phyloP scores from a whole-genome alignment of 2,888 invertebrate genomes.

The Eumacrocentrus americanus region DNA sequence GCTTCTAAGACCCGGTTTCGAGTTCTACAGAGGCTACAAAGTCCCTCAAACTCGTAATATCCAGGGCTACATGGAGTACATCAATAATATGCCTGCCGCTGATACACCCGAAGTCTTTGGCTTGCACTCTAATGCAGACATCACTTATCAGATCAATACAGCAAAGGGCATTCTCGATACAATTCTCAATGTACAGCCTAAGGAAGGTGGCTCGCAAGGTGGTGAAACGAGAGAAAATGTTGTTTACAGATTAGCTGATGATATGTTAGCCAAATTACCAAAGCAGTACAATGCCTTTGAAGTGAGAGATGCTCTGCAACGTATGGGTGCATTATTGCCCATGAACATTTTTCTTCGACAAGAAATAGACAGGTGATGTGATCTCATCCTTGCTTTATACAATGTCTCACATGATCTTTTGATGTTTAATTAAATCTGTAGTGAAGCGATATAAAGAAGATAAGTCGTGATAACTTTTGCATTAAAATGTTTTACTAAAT shows the following conservation, averaged over 20 bases:
- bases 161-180: constrained; percentile 93
- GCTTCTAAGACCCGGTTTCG: constrained; percentile 84
- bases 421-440: too few relatives aligned
- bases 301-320: constrained; percentile 84
- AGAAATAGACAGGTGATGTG: constrained; percentile 69
- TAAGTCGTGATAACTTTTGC: too few relatives aligned
- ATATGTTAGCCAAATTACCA: constrained; percentile 89
- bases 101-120: constrained; percentile 97
- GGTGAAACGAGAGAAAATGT: constrained; percentile 93
- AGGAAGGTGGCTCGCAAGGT: constrained; percentile 88
- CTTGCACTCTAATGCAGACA: constrained; percentile 95
- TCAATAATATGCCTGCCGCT: constrained; percentile 80
- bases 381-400: too few relatives aligned
- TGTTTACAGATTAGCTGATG: constrained; percentile 89
- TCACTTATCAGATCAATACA: constrained; percentile 96
- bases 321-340: constrained; percentile 91
- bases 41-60: constrained; percentile 85
- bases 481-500: too few relatives aligned
- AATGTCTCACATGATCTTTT: too few relatives aligned
- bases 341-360: constrained; percentile 93
- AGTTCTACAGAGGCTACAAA: constrained; percentile 92
- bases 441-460: too few relatives aligned
- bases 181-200: constrained; percentile 95
- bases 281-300: constrained; percentile 87
- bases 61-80: constrained; percentile 83